These are phyloP conservation scores for Grallaria varia DNA, from an alignment of 2,113 vertebrate species.

Conservation along the genomic window DNA sequence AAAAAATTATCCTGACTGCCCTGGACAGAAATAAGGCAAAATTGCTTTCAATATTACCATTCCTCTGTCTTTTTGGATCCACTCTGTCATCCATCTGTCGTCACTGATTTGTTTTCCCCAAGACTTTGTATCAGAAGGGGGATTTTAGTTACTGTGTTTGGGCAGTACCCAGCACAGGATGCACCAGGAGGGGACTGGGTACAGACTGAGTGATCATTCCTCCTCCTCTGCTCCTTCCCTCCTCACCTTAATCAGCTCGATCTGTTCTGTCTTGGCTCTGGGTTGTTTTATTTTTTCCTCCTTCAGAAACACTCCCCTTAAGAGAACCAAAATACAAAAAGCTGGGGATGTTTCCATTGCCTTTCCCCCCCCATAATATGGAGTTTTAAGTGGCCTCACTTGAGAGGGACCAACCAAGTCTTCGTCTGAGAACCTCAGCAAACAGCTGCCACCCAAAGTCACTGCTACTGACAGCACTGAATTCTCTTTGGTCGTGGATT, in stretches of 20 bases:
- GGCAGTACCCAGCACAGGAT: not conserved
- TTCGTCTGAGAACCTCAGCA: constrained; percentile 3
- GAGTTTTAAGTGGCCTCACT: constrained; percentile 51
- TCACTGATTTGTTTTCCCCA: not conserved
- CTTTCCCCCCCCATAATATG: not conserved
- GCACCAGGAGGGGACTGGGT: not conserved
- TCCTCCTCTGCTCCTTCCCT: not conserved
- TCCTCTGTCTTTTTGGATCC: not conserved
- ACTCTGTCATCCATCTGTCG: accelerated
- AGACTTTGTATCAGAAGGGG: accelerated
- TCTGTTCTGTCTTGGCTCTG: not conserved
- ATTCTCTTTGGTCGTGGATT: constrained; percentile 26
- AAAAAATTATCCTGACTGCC: not conserved
- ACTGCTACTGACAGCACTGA: not conserved
- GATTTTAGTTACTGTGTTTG: accelerated
- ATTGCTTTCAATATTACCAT: not conserved
- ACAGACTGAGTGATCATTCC: not conserved
- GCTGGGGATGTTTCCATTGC: not conserved
- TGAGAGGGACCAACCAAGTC: constrained; percentile 34
- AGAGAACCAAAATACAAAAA: not conserved
- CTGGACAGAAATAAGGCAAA: not conserved
- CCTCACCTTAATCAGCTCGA: not conserved
- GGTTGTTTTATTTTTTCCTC: not conserved
- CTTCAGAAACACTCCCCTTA: not conserved
- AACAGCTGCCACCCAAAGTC: constrained; percentile 55